These are phyloP conservation scores for Etia nguti DNA, from an alignment of 2,113 vertebrate species.

Conservation along the genomic window DNA sequence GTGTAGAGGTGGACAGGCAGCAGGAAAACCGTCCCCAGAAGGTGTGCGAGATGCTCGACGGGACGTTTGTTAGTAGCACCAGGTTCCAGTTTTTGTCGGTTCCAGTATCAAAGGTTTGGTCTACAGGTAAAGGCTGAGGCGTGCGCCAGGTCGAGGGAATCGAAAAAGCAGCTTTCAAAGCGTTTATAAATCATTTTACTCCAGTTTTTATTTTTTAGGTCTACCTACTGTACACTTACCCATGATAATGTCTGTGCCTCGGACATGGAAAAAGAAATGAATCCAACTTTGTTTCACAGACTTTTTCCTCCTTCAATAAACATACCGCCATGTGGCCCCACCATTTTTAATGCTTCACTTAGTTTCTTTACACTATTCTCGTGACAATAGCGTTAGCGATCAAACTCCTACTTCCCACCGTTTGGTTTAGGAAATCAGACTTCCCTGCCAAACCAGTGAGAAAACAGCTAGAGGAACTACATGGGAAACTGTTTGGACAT, in stretches of 20 bases:
- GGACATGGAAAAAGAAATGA: constrained; percentile 44
- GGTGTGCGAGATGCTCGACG: not conserved
- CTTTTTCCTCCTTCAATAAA: constrained; percentile 26
- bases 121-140: constrained; percentile 30
- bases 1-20: not conserved
- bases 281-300: constrained; percentile 2
- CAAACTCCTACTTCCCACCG: constrained; percentile 49
- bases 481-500: constrained; percentile 30
- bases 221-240: constrained; percentile 2
- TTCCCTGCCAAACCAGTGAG: constrained; percentile 9
- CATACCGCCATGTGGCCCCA: constrained; percentile 5
- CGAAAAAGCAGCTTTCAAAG: constrained; percentile 44
- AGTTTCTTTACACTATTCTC: constrained; percentile 19
- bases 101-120: constrained; percentile 46
- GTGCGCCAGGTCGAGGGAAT: constrained; percentile 19
- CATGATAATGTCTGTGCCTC: constrained; percentile 78
- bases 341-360: not conserved
- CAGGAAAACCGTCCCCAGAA: not conserved
- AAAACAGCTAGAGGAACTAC: constrained; percentile 39
- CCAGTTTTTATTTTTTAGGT: constrained; percentile 10
- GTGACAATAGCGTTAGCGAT: constrained; percentile 11
- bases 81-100: constrained; percentile 36
- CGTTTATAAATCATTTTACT: constrained; percentile 5
- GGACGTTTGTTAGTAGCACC: constrained; percentile 25
- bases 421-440: constrained; percentile 2